Evolutionary conservation across 2,113 vertebrate species (phyloP).

Genomic region (Vombatus ursinus): DNA sequence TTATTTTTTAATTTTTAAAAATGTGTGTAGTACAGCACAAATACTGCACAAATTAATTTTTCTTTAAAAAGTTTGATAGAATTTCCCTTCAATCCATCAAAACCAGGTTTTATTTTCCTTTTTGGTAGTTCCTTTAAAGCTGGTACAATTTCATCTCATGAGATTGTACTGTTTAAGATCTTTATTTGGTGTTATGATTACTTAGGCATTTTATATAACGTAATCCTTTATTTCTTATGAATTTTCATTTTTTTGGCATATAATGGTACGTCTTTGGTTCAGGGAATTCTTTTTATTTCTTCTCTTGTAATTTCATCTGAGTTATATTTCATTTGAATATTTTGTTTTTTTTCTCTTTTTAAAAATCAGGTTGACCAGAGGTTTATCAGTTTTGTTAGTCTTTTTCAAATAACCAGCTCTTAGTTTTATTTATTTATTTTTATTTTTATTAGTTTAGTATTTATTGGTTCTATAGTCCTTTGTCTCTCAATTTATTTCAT

Average conservation of each 20-base stretch:
- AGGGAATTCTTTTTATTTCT: not conserved
- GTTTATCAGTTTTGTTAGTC: not conserved
- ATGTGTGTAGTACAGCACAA: too few relatives aligned
- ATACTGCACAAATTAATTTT: too few relatives aligned
- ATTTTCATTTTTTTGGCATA: not conserved
- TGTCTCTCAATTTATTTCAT: not conserved
- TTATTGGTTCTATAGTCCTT: not conserved
- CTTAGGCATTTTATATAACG: not conserved
- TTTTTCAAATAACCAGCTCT: not conserved
- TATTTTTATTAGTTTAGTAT: too few relatives aligned
- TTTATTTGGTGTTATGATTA: not conserved
- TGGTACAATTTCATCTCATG: not conserved
- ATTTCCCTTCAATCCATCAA: not conserved
- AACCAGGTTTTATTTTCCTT: not conserved
- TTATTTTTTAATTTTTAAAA: too few relatives aligned
- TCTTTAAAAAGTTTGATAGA: too few relatives aligned
- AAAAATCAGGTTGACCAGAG: not conserved
- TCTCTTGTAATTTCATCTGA: too few relatives aligned
- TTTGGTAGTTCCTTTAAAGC: not conserved
- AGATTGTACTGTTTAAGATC: not conserved
- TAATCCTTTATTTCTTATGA: not conserved
- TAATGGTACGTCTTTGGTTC: not conserved
- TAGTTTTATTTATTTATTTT: not conserved
- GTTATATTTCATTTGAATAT: too few relatives aligned
- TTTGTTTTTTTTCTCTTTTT: too few relatives aligned